These are phyloP conservation scores for Bufo gargarizans DNA, from an alignment of 2,113 vertebrate species.

Conservation along the genomic window DNA sequence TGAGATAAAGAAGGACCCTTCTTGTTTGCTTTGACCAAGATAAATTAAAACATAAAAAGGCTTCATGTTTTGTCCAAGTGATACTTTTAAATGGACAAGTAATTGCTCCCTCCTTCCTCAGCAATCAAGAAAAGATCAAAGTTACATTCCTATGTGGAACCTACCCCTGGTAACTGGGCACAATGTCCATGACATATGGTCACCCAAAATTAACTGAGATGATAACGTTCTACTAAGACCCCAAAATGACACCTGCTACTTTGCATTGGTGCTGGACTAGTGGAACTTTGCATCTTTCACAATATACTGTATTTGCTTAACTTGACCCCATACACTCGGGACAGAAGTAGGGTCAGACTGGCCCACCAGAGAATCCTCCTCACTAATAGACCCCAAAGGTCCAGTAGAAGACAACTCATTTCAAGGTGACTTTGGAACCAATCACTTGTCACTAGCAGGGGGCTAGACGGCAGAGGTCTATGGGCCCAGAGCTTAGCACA, in stretches of 20 bases:
- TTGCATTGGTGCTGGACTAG: not conserved
- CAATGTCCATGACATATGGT: not conserved
- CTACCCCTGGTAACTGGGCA: conserved; percentile 34
- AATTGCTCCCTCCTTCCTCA: conserved; percentile 45
- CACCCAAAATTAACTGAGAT: not conserved
- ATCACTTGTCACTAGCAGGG: no score
- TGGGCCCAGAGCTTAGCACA: no score
- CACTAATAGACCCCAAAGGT: no score
- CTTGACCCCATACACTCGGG: no score
- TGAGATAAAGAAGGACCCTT: conserved; percentile 50
- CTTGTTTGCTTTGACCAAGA: conserved; percentile 59
- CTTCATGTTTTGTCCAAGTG: conserved; percentile 46
- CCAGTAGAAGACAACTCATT: no score
- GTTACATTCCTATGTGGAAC: conserved; percentile 37
- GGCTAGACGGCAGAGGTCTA: no score
- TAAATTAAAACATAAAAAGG: conserved; percentile 56
- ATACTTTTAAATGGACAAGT: conserved; percentile 58
- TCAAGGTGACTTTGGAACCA: no score
- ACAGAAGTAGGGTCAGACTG: no score
- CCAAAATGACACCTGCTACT: not conserved
- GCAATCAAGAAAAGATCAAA: conserved; percentile 62
- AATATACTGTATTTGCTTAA: no score
- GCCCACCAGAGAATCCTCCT: no score
- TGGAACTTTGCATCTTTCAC: no score
- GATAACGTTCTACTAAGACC: not conserved